Base-by-base conservation (phyloP, 1,140 invertebrate genomes). In the Campoletis sonorensis region DNA sequence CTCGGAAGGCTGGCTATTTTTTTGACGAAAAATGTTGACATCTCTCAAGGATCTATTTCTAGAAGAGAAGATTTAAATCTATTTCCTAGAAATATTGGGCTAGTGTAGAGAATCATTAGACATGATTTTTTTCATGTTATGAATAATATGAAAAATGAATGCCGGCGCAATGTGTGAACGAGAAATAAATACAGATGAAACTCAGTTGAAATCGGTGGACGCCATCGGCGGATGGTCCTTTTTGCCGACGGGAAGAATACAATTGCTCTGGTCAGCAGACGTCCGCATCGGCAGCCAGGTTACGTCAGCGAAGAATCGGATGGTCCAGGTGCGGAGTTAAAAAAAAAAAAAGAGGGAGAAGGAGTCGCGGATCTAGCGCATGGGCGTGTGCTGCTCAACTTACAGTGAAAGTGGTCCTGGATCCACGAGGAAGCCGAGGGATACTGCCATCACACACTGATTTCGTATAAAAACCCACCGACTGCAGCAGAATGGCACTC, bases 341-440 rank as follows among this genome's bases (percentile, higher is more conserved):
- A 70, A 70, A 70, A 33, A 87, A 85, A 84, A 70, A 70, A 70
- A 33, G n/a, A 33, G 37, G 30, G n/a, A 85, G 79, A 16, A 61
- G 70, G 79, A 79, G 54, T 77, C 77, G 77, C 71, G 79, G 33
- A 78, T 79, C 80, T 68, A 79, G 49, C 79, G 82, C 58, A 78
- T 64, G 85, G 83, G 85, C 82, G 86, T 84, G 85, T 81, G 51
- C 82, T 61, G 33, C 61, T 54, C 76, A 58, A 21, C 21, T 79
- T 84, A 76, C 83, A 86, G 88, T 88, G 89, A 89, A 90, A 90
- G 88, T 89, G 84, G 84, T 84, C 61, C 49, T 81, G 76, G 27
- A n/a, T 78, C 16, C 80, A 82, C 83, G 84, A 85, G 82, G 84
- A 68, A 79, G 72, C 33, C 73, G 67, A 30, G 37, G 49, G 78